These are phyloP conservation scores for Lypha dubia DNA, from an alignment of 2,888 invertebrate genomes.

Conservation along the genomic window DNA sequence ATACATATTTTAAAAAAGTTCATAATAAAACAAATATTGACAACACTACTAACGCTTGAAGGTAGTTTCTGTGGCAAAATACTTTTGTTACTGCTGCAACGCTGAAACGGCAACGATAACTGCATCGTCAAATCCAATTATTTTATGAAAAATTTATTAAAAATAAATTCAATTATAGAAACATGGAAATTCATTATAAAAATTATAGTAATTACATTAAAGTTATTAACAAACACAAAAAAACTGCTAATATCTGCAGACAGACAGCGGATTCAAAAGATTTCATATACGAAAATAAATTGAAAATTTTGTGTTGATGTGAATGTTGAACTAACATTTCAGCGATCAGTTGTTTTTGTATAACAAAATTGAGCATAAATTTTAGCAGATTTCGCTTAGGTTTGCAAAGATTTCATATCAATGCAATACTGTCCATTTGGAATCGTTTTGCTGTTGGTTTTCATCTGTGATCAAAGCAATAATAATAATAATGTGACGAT, in stretches of 20 bases:
- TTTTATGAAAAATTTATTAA: conserved; percentile 80
- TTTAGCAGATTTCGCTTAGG: conserved; percentile 20
- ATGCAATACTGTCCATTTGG: conserved; percentile 24
- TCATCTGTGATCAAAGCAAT: background rate
- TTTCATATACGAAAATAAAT: conserved; percentile 64
- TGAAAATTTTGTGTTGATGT: conserved; percentile 46
- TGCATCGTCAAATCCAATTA: conserved; percentile 61
- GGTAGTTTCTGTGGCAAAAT: conserved; percentile 35
- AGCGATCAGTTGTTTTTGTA: conserved; percentile 7
- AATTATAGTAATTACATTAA: conserved; percentile 81
- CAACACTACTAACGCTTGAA: conserved; percentile 42
- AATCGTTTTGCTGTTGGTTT: conserved; percentile 1
- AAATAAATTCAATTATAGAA: conserved; percentile 84
- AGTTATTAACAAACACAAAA: conserved; percentile 59
- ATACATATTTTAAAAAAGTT: conserved; percentile 19
- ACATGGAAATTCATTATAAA: conserved; percentile 83
- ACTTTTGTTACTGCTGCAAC: background rate
- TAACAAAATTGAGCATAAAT: conserved; percentile 41
- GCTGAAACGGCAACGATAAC: conserved; percentile 42
- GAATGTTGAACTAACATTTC: conserved; percentile 1
- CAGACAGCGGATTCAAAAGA: conserved; percentile 24
- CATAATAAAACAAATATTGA: conserved; percentile 25
- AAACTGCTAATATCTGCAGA: background rate
- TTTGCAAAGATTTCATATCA: conserved; percentile 48
- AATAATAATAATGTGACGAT: conserved; percentile 63